Base-by-base conservation (phyloP, 2,113 vertebrate genomes). In the Mystacornis crossleyi region DNA sequence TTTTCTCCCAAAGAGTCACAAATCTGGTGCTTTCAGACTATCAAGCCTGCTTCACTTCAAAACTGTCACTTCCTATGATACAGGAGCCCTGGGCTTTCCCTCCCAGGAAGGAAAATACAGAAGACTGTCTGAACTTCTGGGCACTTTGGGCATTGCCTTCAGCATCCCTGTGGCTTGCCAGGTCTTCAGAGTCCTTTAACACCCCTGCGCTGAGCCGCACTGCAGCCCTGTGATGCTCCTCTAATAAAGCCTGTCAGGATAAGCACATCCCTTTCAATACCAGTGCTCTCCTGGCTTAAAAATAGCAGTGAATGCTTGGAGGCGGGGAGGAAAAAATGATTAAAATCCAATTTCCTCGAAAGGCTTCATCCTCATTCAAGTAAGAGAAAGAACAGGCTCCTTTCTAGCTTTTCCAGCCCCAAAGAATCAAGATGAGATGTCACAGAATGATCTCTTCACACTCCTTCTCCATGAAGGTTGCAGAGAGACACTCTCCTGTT, bases 101-200 rank as follows among this genome's bases (percentile, higher is more conserved):
- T 93, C 43, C 51, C 55, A 90, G 62, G 53, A 58, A 85, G 24
- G 18, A 43, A 53, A 90, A 86, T 20, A 65, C 40, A 73, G 85
- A 96, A 55, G n/a, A 29, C 31, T 84, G 61, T 71, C 36, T 82
- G 71, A 95, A 92, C 60, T 75, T 87, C 72, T 87, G 70, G 82
- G 36, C 19, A 93, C 93, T 86, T 70, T 93, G 89, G 70, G 92
- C 78, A 96, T 81, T 91, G 94, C 95, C 94, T 95, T 95, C 18
- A 19, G 94, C 93, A 93, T 54, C 85, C 90, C 61, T 0, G 3
- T 47, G 55, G 71, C 81, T 81, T 89, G 64, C 80, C 62, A 93
- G 84, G 60, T 53, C 72, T 86, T 81, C 65, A 69, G 87, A 69
- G n/a, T 14, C 55, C 73, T 79, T 79, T 77, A 83, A 87, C 3